Base-by-base conservation (phyloP, 1,140 invertebrate genomes). In the Rhizoglyphus robini region DNA sequence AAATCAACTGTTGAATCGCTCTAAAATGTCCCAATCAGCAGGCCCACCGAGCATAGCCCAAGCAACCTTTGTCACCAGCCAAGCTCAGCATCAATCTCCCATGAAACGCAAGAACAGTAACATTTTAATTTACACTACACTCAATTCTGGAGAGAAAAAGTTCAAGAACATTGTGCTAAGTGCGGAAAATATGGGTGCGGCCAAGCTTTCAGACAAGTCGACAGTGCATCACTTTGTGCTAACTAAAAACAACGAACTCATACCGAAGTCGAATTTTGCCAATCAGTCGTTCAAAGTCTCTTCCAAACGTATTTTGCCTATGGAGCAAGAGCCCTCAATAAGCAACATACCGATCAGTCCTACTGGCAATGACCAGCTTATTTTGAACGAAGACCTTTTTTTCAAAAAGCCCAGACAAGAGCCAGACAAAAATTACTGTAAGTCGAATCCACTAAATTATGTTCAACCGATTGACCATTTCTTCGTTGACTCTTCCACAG, bases 41-140 rank as follows among this genome's bases (percentile, higher is more conserved):
- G 4, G 15, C 15, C 15, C 5, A 51, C 25, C 25, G 48, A 51
- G 11, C 13, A 11, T 11, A 57, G 23, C 25, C 48, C 25, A 4
- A n/a, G 15, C 15, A 51, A 51, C 48, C 13, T n/a, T 51, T 51
- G n/a, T 20, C 48, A 51, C 3, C 41, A 46, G 23, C 41, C 18
- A 46, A 46, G 18, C 23, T 20, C 58, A 60, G 36, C 32, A 60
- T 1, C 58, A 3, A 60, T 13, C 15, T 2, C 8, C 58, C 4
- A 60, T 60, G 58, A 60, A 60, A 46, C 58, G 58, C 25, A 60
- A 60, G 27, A 60, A 60, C 29, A 60, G 58, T 27, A 60, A 60
- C 30, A 60, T 60, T 29, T 27, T 29, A n/a, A 29, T 60, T 27
- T 60, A 60, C 27, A 46, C 58, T n/a, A 60, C 58, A 20, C 23